Conservation (phyloP, 2,888 invertebrate genomes). For the Teleogryllus oceanicus region DNA sequence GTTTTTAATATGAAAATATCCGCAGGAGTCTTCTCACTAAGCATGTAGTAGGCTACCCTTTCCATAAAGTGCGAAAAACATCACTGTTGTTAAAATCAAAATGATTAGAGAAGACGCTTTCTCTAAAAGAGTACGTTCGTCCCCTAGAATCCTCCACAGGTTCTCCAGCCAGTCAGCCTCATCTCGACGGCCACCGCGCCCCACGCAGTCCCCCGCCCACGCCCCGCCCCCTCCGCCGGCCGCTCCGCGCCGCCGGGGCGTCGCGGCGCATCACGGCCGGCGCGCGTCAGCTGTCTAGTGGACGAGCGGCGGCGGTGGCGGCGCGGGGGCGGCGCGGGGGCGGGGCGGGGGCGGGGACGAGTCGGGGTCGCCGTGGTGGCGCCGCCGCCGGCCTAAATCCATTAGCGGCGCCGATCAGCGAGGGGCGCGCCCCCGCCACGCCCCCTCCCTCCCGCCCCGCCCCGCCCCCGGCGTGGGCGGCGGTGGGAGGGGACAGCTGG, state of each 20-base stretch:
- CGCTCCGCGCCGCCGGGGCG: neutral
- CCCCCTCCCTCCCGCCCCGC: neutral
- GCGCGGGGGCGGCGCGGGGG: neutral
- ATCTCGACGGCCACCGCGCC: too few species aligned
- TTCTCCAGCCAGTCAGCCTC: too few species aligned
- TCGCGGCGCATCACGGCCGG: constrained; percentile 9
- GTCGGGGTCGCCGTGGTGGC: neutral
- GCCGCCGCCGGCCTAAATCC: constrained; percentile 18
- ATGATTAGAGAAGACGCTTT: too few species aligned
- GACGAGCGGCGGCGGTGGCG: neutral
- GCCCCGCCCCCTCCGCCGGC: too few species aligned
- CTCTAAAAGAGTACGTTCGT: too few species aligned
- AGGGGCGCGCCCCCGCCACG: neutral
- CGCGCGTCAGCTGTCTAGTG: constrained; percentile 18
- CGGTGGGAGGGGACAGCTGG: neutral
- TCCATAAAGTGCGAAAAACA: too few species aligned
- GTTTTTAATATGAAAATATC: too few species aligned
- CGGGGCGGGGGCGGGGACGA: neutral
- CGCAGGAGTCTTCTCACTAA: too few species aligned
- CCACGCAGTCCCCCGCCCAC: too few species aligned
- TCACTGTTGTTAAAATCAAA: too few species aligned
- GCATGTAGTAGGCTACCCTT: too few species aligned
- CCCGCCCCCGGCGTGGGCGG: neutral
- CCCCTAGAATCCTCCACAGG: too few species aligned
- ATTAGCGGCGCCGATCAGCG: constrained; percentile 9